Evolutionary conservation across 2,888 invertebrate genomes (phyloP).

Genomic region (Cephus nigrinus): DNA sequence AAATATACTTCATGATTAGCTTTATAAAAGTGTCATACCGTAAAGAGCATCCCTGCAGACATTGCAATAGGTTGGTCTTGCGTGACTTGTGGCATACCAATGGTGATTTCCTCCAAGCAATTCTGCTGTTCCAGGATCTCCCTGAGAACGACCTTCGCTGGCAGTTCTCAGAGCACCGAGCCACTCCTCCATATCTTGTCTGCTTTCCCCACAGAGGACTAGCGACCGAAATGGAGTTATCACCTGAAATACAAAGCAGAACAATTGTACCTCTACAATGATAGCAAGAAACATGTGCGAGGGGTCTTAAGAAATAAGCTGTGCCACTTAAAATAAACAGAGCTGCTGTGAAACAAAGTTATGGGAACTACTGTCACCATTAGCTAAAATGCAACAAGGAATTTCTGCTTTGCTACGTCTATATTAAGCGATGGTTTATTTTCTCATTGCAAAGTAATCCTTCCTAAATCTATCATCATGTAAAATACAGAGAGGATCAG

Average conservation of each 20-base stretch:
- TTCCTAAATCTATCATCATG: too few relatives aligned
- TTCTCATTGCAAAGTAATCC: too few relatives aligned
- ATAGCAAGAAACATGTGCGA: too few relatives aligned
- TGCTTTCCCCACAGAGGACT: slow-evolving; percentile 82
- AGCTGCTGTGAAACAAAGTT: background rate
- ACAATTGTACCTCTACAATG: background rate
- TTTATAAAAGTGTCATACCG: slow-evolving; percentile 62
- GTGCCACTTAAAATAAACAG: background rate
- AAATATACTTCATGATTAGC: background rate
- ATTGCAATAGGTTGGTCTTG: slow-evolving; percentile 96
- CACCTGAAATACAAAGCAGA: slow-evolving; percentile 67
- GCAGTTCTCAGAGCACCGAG: slow-evolving; percentile 84
- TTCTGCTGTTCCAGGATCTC: slow-evolving; percentile 71
- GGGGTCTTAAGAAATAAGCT: too few relatives aligned
- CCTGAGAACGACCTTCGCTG: slow-evolving; percentile 68
- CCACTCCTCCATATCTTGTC: slow-evolving; percentile 94
- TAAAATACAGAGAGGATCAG: too few relatives aligned
- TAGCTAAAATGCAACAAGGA: too few relatives aligned
- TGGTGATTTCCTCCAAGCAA: slow-evolving; percentile 78
- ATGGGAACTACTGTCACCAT: too few relatives aligned
- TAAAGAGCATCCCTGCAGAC: slow-evolving; percentile 93
- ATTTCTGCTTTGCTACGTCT: too few relatives aligned
- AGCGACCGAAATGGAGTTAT: slow-evolving; percentile 83
- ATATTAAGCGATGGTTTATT: too few relatives aligned
- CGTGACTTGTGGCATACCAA: slow-evolving; percentile 94